Conservation (phyloP, 2,797 vertebrate species). For the Spinibarbus caldwelli region DNA sequence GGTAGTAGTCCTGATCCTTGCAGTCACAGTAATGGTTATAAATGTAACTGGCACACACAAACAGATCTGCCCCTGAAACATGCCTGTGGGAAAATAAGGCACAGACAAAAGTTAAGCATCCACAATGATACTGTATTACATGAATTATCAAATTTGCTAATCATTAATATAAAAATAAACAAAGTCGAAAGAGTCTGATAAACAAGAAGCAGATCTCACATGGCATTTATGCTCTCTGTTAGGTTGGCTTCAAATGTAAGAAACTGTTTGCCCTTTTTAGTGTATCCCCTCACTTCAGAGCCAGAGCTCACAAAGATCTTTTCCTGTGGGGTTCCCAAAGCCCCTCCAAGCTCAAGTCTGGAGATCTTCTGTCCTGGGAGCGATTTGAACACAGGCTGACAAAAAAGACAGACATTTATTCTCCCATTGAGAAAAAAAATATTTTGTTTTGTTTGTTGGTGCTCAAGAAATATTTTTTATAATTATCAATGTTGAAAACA, state of each 20-base stretch:
- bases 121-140: background rate
- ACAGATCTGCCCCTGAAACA: constrained; percentile 92
- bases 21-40: constrained; percentile 99
- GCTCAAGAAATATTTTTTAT: background rate
- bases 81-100: constrained; percentile 78
- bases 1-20: constrained; percentile 95
- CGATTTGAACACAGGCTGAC: constrained; percentile 93
- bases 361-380: constrained; percentile 91
- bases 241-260: constrained; percentile 97
- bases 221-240: constrained; percentile 95
- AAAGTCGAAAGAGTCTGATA: background rate
- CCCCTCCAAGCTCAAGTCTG: constrained; percentile 91
- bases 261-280: constrained; percentile 98
- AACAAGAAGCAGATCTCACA: constrained; percentile 78
- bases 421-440: background rate
- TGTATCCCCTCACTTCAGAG: constrained; percentile 94
- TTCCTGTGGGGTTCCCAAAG: constrained; percentile 90
- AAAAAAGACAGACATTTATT: constrained; percentile 41
- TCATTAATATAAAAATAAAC: background rate
- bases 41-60: constrained; percentile 95
- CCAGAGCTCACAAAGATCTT: constrained; percentile 94
- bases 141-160: background rate
- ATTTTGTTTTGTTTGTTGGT: background rate
- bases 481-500: background rate
- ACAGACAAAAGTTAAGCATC: background rate